Evolutionary conservation across 2,797 vertebrate species (phyloP).

Genomic region (Florisuga fusca): DNA sequence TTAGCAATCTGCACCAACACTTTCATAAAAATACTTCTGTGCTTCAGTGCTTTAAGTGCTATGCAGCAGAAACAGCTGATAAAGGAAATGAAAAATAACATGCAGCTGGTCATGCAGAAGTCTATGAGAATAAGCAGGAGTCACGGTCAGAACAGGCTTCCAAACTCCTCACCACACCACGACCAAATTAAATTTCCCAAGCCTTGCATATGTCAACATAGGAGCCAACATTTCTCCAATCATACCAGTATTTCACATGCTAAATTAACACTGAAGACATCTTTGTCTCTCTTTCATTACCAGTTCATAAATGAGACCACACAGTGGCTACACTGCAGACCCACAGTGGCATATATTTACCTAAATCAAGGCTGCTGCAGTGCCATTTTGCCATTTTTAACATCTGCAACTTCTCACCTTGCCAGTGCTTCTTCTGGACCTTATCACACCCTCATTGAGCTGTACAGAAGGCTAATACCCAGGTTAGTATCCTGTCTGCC

Average conservation of each 20-base stretch:
- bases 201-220: neutral
- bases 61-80: neutral
- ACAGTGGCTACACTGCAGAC: neutral
- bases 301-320: neutral
- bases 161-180: neutral
- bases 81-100: neutral
- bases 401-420: neutral
- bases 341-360: rapidly evolving
- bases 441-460: rapidly evolving
- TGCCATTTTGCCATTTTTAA: neutral
- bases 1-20: neutral
- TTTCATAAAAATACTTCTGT: neutral
- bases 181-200: neutral
- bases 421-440: rapidly evolving
- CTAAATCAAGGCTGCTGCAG: neutral
- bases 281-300: neutral
- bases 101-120: neutral
- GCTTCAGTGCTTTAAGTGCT: neutral
- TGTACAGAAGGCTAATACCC: neutral
- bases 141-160: neutral
- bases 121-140: neutral
- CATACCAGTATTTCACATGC: neutral
- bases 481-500: neutral
- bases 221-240: neutral
- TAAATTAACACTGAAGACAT: neutral